Base-by-base conservation (phyloP, 2,888 invertebrate genomes). In the Sepiola atlantica region DNA sequence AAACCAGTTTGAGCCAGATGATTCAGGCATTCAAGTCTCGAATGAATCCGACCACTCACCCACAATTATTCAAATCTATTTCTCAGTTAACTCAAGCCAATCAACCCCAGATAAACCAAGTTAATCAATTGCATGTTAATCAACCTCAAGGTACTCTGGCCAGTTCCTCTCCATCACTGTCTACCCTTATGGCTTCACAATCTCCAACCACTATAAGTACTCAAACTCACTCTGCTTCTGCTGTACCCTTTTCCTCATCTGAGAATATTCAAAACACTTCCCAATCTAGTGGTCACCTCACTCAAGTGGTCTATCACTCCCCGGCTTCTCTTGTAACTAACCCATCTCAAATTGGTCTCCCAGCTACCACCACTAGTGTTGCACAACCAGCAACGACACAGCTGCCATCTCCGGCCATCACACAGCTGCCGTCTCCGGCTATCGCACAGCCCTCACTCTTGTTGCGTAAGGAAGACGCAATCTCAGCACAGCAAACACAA, bases 281-380 rank as follows among this genome's bases (percentile, higher is more conserved):
- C n/a, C 92, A 92, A 54, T 45, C 55, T 92, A 92, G 55, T 55
- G 45, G 77, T n/a, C 77, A 77, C 77, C 77, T 77, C 77, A 32
- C 77, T 77, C 77, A 77, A 77, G 77, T 77, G 77, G n/a, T 77
- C 3, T 77, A 77, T 77, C n/a, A 77, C 32, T n/a, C 77, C n/a
- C 77, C n/a, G n/a, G n/a, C 77, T 77, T 77, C 55, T 92, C 92
- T 55, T 92, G 45, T 55, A 92, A 92, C 92, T 92, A 92, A 92
- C 55, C 92, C 92, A 55, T 92, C 92, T 92, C 45, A 45, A n/a
- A 54, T 55, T 92, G 92, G 54, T 45, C 55, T 16, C 4, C 55
- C 92, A 92, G 54, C 92, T 92, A 55, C 20, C 90, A 90, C 24
- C 28, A 55, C 92, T 77, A 77, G 77, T n/a, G 77, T 32, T 14